Conservation (phyloP, 2,888 invertebrate species). For the Zeuzera pyrina region DNA sequence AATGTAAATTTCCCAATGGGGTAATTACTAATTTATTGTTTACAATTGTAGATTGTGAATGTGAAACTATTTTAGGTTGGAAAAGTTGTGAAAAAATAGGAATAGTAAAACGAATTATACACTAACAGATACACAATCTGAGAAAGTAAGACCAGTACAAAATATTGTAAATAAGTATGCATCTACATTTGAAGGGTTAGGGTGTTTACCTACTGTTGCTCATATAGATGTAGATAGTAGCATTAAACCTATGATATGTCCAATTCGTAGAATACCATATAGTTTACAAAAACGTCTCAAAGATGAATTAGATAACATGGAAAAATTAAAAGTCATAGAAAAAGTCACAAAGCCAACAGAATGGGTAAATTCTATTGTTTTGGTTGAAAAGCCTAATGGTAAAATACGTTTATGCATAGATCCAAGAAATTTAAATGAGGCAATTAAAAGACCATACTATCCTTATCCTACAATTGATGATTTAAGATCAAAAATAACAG, state of each 20-base stretch:
- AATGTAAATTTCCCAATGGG: too few species aligned
- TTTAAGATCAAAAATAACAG: constrained; percentile 11
- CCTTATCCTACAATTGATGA: constrained; percentile 18
- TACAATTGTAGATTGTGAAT: too few species aligned
- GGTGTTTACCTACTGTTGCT: not conserved
- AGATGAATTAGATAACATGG: constrained; percentile 9
- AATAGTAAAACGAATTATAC: too few species aligned
- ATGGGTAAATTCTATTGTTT: constrained; percentile 16
- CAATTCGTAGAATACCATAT: not conserved
- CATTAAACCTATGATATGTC: too few species aligned
- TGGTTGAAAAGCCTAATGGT: constrained; percentile 14
- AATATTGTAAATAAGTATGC: not conserved
- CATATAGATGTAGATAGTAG: too few species aligned
- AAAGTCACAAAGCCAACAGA: constrained; percentile 12
- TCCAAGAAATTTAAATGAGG: constrained; percentile 17
- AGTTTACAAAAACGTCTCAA: constrained; percentile 7
- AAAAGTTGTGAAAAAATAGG: too few species aligned
- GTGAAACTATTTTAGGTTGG: too few species aligned
- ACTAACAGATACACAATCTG: too few species aligned
- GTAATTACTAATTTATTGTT: too few species aligned
- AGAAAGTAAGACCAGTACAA: too few species aligned
- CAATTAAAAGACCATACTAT: constrained; percentile 15
- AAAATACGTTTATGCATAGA: constrained; percentile 17
- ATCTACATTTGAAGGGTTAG: not conserved
- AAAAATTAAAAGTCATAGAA: constrained; percentile 7